Percentiles rank a stretch among this genome's conserved stretches.
phyloP scores from a whole-genome alignment of 2,113 vertebrate species.

The Lanius ludovicianus region DNA sequence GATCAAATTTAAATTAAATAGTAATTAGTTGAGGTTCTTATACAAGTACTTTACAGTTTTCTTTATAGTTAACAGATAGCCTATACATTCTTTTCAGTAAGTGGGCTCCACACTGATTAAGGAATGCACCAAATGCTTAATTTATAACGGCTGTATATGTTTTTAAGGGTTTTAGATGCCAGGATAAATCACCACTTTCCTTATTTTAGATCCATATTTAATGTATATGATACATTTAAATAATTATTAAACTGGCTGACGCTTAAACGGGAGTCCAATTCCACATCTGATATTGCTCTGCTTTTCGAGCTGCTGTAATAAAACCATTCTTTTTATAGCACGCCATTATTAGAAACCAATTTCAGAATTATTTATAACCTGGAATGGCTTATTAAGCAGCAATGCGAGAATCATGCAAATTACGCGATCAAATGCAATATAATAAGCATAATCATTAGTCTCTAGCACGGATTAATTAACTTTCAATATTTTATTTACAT shows the following conservation, averaged over 20 bases:
- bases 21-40: slow-evolving; percentile 78
- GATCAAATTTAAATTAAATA: slow-evolving; percentile 81
- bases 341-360: slow-evolving; percentile 89
- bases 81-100: slow-evolving; percentile 58
- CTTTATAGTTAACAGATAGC: slow-evolving; percentile 74
- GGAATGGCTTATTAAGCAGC: slow-evolving; percentile 90
- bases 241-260: slow-evolving; percentile 73
- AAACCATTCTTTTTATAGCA: slow-evolving; percentile 85
- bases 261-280: slow-evolving; percentile 69
- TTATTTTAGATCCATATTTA: slow-evolving; percentile 58
- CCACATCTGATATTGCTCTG: slow-evolving; percentile 64
- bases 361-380: slow-evolving; percentile 90
- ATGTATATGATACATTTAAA: slow-evolving; percentile 67
- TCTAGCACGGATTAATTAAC: slow-evolving; percentile 85
- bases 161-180: slow-evolving; percentile 60
- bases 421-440: slow-evolving; percentile 87
- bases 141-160: slow-evolving; percentile 62
- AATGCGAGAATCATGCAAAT: slow-evolving; percentile 96
- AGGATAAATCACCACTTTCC: slow-evolving; percentile 59
- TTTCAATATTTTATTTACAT: slow-evolving; percentile 90
- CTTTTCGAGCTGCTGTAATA: slow-evolving; percentile 79
- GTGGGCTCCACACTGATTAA: slow-evolving; percentile 57
- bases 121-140: slow-evolving; percentile 63
- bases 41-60: slow-evolving; percentile 68
- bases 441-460: slow-evolving; percentile 91